Conservation (phyloP, 2,888 invertebrate genomes). For the Tricholauxania praeusta region DNA sequence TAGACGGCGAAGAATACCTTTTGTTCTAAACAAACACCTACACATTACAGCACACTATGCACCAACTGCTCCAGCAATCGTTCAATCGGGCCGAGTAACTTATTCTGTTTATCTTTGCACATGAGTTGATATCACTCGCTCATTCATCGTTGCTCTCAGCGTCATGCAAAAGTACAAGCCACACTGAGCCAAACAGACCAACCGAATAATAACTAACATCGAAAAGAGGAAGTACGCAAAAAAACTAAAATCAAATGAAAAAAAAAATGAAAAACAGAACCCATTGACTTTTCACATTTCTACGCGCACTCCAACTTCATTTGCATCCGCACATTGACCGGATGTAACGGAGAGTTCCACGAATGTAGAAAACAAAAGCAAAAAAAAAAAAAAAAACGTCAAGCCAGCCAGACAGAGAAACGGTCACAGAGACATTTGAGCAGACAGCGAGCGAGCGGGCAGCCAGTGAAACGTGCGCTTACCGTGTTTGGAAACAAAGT, state of each 20-base stretch:
- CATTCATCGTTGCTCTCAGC: background rate
- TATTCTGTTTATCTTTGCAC: background rate
- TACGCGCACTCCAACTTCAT: conserved; percentile 29
- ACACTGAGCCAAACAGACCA: background rate
- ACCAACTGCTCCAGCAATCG: background rate
- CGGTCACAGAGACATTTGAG: background rate
- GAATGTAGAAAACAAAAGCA: conserved; percentile 26
- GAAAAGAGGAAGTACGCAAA: conserved; percentile 17
- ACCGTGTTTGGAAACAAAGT: background rate
- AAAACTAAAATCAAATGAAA: conserved; percentile 9
- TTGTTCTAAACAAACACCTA: conserved; percentile 7
- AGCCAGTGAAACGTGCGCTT: background rate
- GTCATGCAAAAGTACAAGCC: background rate
- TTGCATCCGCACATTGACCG: conserved; percentile 42
- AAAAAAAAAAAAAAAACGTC: no score
- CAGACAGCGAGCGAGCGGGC: background rate
- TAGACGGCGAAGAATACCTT: background rate
- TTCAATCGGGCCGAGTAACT: background rate
- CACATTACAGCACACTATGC: background rate
- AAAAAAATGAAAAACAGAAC: background rate
- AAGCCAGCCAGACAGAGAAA: background rate
- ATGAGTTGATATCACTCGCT: background rate
- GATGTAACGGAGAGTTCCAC: conserved; percentile 45
- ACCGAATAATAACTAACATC: background rate
- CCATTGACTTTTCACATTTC: conserved; percentile 12